Conservation (phyloP, 92 coral and sea anemone species). For the Actinostola sp. region DNA sequence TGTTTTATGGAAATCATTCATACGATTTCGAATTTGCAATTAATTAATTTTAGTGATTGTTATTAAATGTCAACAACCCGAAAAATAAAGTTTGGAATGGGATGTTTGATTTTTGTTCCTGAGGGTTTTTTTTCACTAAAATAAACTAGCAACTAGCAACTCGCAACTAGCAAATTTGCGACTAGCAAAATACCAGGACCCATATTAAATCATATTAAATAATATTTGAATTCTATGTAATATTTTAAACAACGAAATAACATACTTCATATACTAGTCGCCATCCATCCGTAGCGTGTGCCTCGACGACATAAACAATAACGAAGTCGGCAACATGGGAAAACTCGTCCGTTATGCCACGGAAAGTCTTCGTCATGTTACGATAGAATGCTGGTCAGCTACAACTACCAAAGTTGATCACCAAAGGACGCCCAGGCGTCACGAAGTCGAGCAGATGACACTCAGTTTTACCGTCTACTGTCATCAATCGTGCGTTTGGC, state of each 20-base stretch:
- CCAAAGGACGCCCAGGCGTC: slow-evolving; percentile 67
- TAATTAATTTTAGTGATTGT: no score
- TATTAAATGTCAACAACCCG: no score
- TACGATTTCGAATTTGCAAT: no score
- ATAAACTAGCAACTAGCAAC: no score
- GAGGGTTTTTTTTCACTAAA: no score
- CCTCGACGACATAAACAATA: slow-evolving; percentile 76
- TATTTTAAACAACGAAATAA: neutral
- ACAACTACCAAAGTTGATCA: slow-evolving; percentile 87
- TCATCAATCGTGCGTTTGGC: slow-evolving; percentile 48
- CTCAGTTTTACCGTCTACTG: slow-evolving; percentile 44
- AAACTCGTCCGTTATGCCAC: slow-evolving; percentile 69
- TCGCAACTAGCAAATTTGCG: no score
- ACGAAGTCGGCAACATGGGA: slow-evolving; percentile 81
- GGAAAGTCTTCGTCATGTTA: slow-evolving; percentile 71
- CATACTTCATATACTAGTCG: slow-evolving; percentile 5
- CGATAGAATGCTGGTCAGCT: slow-evolving; percentile 84
- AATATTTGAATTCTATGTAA: no score
- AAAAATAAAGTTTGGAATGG: no score
- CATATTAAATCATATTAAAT: no score
- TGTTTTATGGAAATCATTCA: no score
- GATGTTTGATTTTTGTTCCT: no score
- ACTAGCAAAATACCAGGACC: no score
- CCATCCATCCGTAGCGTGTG: slow-evolving; percentile 87
- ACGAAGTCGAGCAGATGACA: slow-evolving; percentile 42